Base-by-base conservation (phyloP, 2,797 vertebrate species). In the Danio tinwini region DNA sequence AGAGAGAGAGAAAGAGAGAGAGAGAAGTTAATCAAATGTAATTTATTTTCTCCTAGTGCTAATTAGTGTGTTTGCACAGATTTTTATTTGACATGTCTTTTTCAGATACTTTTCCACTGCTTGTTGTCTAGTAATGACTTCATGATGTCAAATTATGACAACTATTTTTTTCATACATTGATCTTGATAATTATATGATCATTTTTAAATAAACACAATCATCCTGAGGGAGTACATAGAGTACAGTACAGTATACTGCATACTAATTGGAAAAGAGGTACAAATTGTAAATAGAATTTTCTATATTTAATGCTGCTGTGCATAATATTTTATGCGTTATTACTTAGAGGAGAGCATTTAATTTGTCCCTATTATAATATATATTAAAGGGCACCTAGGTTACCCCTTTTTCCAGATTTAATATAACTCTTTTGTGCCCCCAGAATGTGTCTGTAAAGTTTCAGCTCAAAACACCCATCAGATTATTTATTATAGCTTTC, bases 101-200 rank as follows among this genome's bases (percentile, higher is more conserved):
- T 5, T 21, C 6, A 17, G 29, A 39, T 37, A 29, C 42, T 45
- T 42, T n/a, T 19, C 42, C 16, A 5, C 12, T 17, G 4, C 39
- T 0, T 39, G 56, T 39, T 62, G 71, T 3, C 44, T 49, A 12
- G 19, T 17, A 44, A 61, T 49, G 55, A 59, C 40, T 12, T 44
- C 17, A 13, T 8, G 5, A 2, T 6, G 17, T 40, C 40, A 12
- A 40, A 17, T 47, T 13, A 16, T 59, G 55, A 37, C 17, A 29
- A 21, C n/a, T 74, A 71, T 47, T 49, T 74, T 61, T 74, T 19
- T 59, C 53, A 45, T 53, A 56, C 53, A 17, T 19, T 71, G 11
- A 40, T 44, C 7, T 14, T 29, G 7, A 58, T 44, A 68, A 4
- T 68, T 50, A 8, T 50, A 2, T 6, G 2, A 44, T 14, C 6